Conservation (phyloP, 2,888 invertebrate genomes). For the Invenusta paracnida region DNA sequence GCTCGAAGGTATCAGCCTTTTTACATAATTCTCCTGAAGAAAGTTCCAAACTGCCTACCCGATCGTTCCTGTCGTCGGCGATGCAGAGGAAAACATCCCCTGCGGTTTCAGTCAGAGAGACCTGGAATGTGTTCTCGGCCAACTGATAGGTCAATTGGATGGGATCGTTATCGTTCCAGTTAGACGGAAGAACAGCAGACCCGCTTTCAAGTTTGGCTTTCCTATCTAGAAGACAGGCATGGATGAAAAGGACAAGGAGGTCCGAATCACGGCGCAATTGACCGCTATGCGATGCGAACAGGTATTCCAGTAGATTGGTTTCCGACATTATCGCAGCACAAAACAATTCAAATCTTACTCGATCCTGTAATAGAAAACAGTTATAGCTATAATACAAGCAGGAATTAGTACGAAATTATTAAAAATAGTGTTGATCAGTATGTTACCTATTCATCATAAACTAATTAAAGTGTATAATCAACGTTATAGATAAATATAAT, state of each 20-base stretch:
- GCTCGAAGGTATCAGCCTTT: neutral
- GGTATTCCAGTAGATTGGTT: constrained; percentile 32
- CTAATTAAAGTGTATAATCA: too few species aligned
- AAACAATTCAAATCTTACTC: too few species aligned
- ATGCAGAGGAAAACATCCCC: constrained; percentile 20
- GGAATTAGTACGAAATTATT: too few species aligned
- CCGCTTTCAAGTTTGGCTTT: constrained; percentile 32
- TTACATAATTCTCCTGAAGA: neutral
- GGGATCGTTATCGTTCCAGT: constrained; percentile 30
- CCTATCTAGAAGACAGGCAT: constrained; percentile 29
- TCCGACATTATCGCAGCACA: too few species aligned
- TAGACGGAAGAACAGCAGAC: constrained; percentile 4
- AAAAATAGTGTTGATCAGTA: too few species aligned
- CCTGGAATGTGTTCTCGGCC: neutral
- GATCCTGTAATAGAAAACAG: too few species aligned
- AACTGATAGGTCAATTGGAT: neutral
- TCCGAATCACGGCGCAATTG: constrained; percentile 26
- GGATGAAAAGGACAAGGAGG: constrained; percentile 16
- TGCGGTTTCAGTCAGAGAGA: constrained; percentile 31
- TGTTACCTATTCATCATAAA: too few species aligned
- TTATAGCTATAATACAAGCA: too few species aligned
- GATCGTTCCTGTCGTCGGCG: constrained; percentile 9
- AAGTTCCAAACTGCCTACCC: constrained; percentile 31
- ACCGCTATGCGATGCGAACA: constrained; percentile 28
- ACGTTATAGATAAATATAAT: too few species aligned